Conservation (phyloP, 2,888 invertebrate species). For the Thymelicus sylvestris region DNA sequence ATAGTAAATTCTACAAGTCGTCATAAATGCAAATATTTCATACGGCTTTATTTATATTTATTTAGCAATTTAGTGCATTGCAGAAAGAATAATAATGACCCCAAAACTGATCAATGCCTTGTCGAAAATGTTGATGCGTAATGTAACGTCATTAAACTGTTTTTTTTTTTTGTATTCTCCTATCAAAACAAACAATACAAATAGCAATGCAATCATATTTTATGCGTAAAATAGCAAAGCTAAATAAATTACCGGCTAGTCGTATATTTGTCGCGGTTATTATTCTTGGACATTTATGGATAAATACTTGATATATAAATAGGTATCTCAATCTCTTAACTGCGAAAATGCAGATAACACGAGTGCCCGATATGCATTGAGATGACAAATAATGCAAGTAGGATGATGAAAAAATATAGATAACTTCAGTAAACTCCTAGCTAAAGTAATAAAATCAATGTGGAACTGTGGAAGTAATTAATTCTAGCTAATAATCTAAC, state of each 20-base stretch:
- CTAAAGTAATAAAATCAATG: neutral
- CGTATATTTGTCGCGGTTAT: constrained; percentile 12
- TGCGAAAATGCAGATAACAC: constrained; percentile 27
- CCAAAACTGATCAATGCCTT: no score
- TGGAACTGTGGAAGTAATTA: no score
- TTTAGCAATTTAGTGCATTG: no score
- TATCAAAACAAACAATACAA: no score
- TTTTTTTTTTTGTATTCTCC: no score
- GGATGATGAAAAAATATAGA: constrained; percentile 21
- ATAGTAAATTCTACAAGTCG: neutral
- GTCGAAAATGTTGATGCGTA: no score
- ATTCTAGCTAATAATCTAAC: no score
- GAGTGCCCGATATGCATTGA: constrained; percentile 16
- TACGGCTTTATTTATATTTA: neutral
- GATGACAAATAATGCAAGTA: constrained; percentile 25
- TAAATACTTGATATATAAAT: constrained; percentile 22
- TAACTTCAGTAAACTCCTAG: neutral
- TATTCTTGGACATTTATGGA: constrained; percentile 20
- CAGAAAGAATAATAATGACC: no score
- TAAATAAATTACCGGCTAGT: neutral
- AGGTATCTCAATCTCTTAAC: constrained; percentile 11
- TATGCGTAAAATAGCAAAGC: no score
- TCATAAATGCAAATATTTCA: neutral
- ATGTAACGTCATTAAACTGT: no score
- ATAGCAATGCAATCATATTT: no score